Conservation (phyloP, 2,888 invertebrate genomes). For the Phyllotreta striolata region DNA sequence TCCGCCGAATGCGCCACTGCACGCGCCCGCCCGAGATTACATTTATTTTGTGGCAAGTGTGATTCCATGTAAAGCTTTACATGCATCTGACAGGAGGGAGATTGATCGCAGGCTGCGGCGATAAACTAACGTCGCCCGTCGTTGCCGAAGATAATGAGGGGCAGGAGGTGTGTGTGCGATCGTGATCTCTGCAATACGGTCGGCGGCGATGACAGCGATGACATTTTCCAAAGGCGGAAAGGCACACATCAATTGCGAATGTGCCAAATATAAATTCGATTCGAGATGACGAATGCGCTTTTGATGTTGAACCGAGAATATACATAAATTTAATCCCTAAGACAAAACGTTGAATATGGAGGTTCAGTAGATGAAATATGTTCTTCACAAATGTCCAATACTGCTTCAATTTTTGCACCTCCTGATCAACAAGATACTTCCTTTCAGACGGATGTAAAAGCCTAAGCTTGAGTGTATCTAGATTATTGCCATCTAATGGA, state of each 20-base stretch:
- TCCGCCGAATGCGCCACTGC: constrained; percentile 8
- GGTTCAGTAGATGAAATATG: too few relatives aligned
- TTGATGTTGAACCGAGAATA: neutral
- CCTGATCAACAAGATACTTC: too few relatives aligned
- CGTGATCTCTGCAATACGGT: constrained; percentile 10
- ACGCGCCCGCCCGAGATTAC: constrained; percentile 19
- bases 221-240: neutral
- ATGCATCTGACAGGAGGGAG: constrained; percentile 52
- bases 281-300: neutral
- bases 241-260: too few relatives aligned
- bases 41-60: constrained; percentile 45
- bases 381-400: too few relatives aligned
- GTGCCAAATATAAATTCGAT: constrained; percentile 19
- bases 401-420: too few relatives aligned
- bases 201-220: neutral
- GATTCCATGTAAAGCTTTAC: constrained; percentile 51
- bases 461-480: too few relatives aligned
- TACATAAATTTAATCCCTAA: too few relatives aligned
- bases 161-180: constrained; percentile 27
- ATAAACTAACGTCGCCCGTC: constrained; percentile 50
- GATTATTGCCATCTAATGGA: too few relatives aligned
- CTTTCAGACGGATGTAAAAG: too few relatives aligned
- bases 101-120: constrained; percentile 51
- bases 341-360: too few relatives aligned
- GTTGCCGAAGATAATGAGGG: constrained; percentile 45